These are phyloP conservation scores for Isotomurus palustris DNA, from an alignment of 2,888 invertebrate genomes.

Conservation along the genomic window DNA sequence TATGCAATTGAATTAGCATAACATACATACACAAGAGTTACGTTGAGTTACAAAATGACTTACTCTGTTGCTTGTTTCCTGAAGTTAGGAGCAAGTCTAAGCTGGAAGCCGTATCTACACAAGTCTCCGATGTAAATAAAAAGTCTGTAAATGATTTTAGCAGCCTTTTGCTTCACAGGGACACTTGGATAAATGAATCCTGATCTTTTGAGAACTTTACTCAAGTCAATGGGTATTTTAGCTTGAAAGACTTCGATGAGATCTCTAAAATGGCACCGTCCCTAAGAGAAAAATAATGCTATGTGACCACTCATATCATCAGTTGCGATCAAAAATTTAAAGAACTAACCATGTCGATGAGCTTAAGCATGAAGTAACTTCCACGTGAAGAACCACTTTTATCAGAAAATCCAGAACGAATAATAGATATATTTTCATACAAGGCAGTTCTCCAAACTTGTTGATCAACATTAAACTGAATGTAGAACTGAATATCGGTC, in stretches of 20 bases:
- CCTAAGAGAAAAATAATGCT: conserved; percentile 7
- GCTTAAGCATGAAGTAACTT: background rate
- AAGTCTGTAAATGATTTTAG: conserved; percentile 56
- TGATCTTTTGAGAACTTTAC: conserved; percentile 59
- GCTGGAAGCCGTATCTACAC: conserved; percentile 63
- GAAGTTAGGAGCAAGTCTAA: background rate
- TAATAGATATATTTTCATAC: conserved; percentile 14
- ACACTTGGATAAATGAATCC: background rate
- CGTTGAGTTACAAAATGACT: conserved; percentile 47
- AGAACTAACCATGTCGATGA: conserved; percentile 2
- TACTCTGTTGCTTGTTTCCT: conserved; percentile 61
- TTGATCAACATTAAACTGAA: conserved; percentile 14
- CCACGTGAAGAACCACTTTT: background rate
- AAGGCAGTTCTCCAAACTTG: conserved; percentile 25
- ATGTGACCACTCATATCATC: background rate
- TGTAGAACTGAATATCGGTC: background rate
- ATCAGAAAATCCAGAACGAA: background rate
- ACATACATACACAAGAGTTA: background rate
- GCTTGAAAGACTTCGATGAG: background rate
- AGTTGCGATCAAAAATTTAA: background rate
- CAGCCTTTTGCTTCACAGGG: background rate
- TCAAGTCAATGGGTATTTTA: conserved; percentile 68
- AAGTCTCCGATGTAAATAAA: conserved; percentile 88
- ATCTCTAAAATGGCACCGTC: conserved; percentile 7
- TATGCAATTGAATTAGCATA: conserved; percentile 1